A percentile compares a stretch with the other conserved stretches of the same genome.
Conservation (phyloP, 2,888 invertebrate species). For the Calliphora vomitoria region DNA sequence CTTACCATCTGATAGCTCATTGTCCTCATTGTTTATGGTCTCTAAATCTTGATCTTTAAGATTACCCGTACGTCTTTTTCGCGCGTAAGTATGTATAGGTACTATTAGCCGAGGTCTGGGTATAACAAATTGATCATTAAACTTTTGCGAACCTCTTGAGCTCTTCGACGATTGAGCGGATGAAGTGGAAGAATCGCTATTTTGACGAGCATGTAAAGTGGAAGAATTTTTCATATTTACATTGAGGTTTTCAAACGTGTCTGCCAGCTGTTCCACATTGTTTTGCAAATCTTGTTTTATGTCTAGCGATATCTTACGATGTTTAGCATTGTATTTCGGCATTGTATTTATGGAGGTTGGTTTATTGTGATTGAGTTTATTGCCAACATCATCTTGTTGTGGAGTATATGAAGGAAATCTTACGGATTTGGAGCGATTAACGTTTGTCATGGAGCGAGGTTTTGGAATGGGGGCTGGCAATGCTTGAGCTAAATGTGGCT, state of each 20-base stretch:
- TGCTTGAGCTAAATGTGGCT: slow-evolving; percentile 36
- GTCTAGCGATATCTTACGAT: slow-evolving; percentile 59
- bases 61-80: slow-evolving; percentile 92
- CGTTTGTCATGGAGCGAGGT: slow-evolving; percentile 77
- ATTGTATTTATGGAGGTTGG: slow-evolving; percentile 58
- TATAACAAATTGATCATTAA: slow-evolving; percentile 90
- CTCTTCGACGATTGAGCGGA: slow-evolving; percentile 69
- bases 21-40: slow-evolving; percentile 73
- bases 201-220: slow-evolving; percentile 42
- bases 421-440: slow-evolving; percentile 80
- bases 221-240: slow-evolving; percentile 19
- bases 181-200: slow-evolving; percentile 53
- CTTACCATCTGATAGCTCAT: slow-evolving; percentile 58
- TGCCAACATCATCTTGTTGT: slow-evolving; percentile 41
- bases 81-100: slow-evolving; percentile 94
- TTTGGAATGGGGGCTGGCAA: slow-evolving; percentile 75
- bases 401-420: slow-evolving; percentile 66
- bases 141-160: slow-evolving; percentile 76
- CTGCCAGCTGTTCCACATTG: slow-evolving; percentile 74
- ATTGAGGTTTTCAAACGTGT: slow-evolving; percentile 73
- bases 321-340: slow-evolving; percentile 72
- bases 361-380: slow-evolving; percentile 47
- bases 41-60: slow-evolving; percentile 81
- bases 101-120: slow-evolving; percentile 94
- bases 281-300: slow-evolving; percentile 58